Base-by-base conservation (phyloP, 2,888 invertebrate genomes). In the Nephrotoma appendiculata region DNA sequence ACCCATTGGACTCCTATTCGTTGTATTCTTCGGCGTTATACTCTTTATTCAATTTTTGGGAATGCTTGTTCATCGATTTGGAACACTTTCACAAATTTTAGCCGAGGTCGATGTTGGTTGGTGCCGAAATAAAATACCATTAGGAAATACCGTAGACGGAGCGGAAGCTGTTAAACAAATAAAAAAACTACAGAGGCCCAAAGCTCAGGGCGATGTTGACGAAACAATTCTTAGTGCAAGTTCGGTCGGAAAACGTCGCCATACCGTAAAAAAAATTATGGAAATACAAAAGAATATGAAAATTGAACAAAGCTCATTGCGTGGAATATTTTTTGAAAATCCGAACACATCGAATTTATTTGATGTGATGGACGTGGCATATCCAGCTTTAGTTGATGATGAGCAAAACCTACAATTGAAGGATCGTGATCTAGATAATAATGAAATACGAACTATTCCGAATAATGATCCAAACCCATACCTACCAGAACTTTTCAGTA, bases 31-130 rank as follows among this genome's bases (percentile, higher is more conserved):
- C 89, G 95, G 94, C 19, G 89, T 93, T 7, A 94, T 96, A 87
- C 91, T 96, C 88, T 90, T 94, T 48, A 93, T 96, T 86, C 95
- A 96, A 92, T 96, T 96, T 89, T 89, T 94, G 83, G 95, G 94
- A 15, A 96, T 96, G 96, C 90, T 96, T 88, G 93, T 95, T 89
- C 96, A 96, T 92, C 94, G 96, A 43, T 95, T 95, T 89, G 95
- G 94, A 84, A 96, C 96, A 1, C 92, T 95, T 88, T 94, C 95
- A 0, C 96, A 96, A 90, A 94, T 96, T 88, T 92, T 96, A 89
- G 94, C 96, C 3, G 94, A 94, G 15, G 95, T 95, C 0, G 92
- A 93, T 88, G 91, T 94, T 87, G 92, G 92, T 88, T 93, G 92
- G 89, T 91, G 5, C 6, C n/a, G 2, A 15, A 57, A 57, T 57